Evolutionary conservation across 1,140 invertebrate species (phyloP).

Genomic region (Helicorthomorpha holstii): DNA sequence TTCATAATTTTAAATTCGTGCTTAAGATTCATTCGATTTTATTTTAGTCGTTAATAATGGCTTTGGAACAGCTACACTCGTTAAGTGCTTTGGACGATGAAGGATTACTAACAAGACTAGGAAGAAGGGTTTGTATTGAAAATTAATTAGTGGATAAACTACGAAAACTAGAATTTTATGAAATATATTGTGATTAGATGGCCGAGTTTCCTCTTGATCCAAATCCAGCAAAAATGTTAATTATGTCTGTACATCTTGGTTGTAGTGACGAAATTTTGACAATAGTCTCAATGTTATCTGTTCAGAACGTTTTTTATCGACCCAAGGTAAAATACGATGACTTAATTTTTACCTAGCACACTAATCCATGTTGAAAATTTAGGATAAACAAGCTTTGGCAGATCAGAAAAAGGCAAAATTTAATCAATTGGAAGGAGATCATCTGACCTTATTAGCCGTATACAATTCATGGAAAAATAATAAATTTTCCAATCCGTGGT

Average conservation of each 20-base stretch:
- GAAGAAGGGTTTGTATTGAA: constrained; percentile 63
- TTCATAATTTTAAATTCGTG: not conserved
- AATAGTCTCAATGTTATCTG: constrained; percentile 96
- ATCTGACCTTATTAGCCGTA: constrained; percentile 90
- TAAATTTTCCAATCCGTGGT: constrained; percentile 98
- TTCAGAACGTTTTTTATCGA: constrained; percentile 97
- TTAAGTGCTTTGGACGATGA: constrained; percentile 94
- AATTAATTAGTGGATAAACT: too few relatives aligned
- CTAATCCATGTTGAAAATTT: constrained; percentile 3
- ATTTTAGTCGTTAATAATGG: constrained; percentile 68
- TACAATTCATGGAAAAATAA: constrained; percentile 99
- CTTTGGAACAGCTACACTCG: constrained; percentile 90
- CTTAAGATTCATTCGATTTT: constrained; percentile 1
- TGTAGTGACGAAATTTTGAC: constrained; percentile 98
- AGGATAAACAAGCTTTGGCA: constrained; percentile 94
- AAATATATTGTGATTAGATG: constrained; percentile 46
- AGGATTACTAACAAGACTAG: constrained; percentile 80
- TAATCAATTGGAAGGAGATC: constrained; percentile 96
- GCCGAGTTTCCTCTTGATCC: constrained; percentile 98
- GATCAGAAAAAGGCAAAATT: constrained; percentile 99
- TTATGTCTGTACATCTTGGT: constrained; percentile 96
- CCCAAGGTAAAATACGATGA: constrained; percentile 29
- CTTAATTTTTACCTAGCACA: not conserved
- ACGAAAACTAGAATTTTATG: constrained; percentile 1
- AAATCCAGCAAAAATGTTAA: constrained; percentile 96